Percentiles rank a stretch among this genome's conserved stretches.
Evolutionary conservation across 1,140 invertebrate species (phyloP).

Genomic region (Hylyphantes graminicola): DNA sequence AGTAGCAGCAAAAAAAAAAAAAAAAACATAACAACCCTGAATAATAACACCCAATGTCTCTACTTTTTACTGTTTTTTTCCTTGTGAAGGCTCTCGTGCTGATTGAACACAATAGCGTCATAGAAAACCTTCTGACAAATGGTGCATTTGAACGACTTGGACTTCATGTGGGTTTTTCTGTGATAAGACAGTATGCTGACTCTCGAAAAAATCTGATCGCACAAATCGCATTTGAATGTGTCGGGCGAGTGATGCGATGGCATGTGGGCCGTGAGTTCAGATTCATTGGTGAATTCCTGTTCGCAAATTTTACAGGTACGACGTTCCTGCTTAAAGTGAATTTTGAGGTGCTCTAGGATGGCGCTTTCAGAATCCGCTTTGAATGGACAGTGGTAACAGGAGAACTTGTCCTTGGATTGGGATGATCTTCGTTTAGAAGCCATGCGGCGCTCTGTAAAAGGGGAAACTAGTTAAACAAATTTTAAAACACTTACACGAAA

Average conservation of each 20-base stretch:
- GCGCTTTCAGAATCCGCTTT: background rate
- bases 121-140: slow-evolving; percentile 10
- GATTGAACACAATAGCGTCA: slow-evolving; percentile 8
- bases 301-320: background rate
- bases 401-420: background rate
- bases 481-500: no score
- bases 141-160: background rate
- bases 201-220: background rate
- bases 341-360: background rate
- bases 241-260: background rate
- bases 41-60: no score
- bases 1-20: no score
- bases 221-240: background rate
- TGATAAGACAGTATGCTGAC: background rate
- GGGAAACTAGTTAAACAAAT: no score
- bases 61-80: background rate
- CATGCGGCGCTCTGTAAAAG: no score
- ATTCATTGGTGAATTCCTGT: background rate
- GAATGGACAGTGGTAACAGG: slow-evolving; percentile 1
- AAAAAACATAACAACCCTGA: no score
- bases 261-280: background rate
- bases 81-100: background rate
- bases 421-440: no score
- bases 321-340: background rate
- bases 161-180: background rate